Conservation (phyloP, 2,797 vertebrate species). For the Thaleichthys pacificus region DNA sequence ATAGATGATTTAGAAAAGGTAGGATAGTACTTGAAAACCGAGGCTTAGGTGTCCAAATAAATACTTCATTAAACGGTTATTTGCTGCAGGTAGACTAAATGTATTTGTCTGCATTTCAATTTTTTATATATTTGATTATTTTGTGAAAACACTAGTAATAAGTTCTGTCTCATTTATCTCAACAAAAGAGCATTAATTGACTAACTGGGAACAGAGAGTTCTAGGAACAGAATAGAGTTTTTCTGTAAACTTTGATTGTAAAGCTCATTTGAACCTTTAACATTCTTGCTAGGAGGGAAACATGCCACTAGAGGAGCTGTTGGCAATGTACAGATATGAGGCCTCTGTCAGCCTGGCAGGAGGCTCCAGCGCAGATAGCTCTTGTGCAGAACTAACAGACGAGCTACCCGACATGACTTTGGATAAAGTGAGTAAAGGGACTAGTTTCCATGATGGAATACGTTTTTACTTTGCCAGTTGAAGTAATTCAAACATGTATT, state of each 20-base stretch:
- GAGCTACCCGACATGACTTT: constrained; percentile 88
- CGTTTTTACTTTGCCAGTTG: background rate
- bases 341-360: constrained; percentile 72
- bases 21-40: background rate
- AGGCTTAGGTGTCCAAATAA: background rate
- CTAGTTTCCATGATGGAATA: background rate
- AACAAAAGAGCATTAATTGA: too few relatives aligned
- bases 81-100: background rate
- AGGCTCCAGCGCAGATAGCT: constrained; percentile 79
- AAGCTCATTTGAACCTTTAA: background rate
- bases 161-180: too few relatives aligned
- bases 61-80: background rate
- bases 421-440: constrained; percentile 79
- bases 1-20: constrained; percentile 81
- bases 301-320: constrained; percentile 85
- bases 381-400: constrained; percentile 84
- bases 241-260: background rate
- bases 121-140: background rate
- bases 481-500: background rate
- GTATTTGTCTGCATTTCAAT: background rate
- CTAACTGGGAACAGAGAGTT: background rate
- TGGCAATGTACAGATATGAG: constrained; percentile 87
- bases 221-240: background rate
- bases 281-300: constrained; percentile 77
- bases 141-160: background rate